A percentile compares a stretch with the other conserved stretches of the same genome.
Conservation (phyloP, 2,888 invertebrate genomes). For the Cremastinae sp. region DNA sequence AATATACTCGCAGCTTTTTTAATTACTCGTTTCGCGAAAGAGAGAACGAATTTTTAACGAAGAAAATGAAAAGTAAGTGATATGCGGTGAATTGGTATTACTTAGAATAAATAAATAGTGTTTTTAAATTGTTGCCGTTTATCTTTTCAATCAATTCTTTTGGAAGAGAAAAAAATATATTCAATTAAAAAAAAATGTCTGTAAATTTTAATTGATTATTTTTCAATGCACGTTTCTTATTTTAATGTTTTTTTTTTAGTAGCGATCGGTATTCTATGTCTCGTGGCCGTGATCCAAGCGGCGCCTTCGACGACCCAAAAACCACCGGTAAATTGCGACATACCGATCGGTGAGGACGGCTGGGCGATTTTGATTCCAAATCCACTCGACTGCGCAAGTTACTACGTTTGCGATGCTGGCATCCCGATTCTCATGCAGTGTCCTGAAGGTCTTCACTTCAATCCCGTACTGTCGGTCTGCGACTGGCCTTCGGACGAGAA, state of each 20-base stretch:
- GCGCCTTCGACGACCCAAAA: neutral
- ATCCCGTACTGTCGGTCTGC: constrained; percentile 66
- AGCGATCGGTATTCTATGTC: constrained; percentile 48
- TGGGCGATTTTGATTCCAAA: constrained; percentile 67
- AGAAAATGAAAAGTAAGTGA: constrained; percentile 58
- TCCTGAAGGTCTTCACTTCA: constrained; percentile 69
- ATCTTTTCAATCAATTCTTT: no score
- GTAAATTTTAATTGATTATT: no score
- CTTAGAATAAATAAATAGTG: no score
- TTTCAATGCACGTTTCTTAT: no score
- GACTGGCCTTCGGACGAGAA: constrained; percentile 69
- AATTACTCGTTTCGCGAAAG: neutral
- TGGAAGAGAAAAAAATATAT: constrained; percentile 1
- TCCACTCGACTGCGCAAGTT: constrained; percentile 67
- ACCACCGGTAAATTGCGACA: constrained; percentile 49
- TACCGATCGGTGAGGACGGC: constrained; percentile 55
- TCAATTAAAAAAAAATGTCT: no score
- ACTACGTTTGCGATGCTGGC: constrained; percentile 67
- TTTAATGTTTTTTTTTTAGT: no score
- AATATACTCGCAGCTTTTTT: constrained; percentile 23
- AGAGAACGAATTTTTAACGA: neutral
- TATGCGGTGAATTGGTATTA: no score
- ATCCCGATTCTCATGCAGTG: constrained; percentile 66
- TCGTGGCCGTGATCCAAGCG: constrained; percentile 45
- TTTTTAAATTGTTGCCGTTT: no score